Evolutionary conservation across 2,113 vertebrate genomes (phyloP), one percentile per base, ranked within the genome.

Genomic region (Pollimyrus isidori): DNA sequence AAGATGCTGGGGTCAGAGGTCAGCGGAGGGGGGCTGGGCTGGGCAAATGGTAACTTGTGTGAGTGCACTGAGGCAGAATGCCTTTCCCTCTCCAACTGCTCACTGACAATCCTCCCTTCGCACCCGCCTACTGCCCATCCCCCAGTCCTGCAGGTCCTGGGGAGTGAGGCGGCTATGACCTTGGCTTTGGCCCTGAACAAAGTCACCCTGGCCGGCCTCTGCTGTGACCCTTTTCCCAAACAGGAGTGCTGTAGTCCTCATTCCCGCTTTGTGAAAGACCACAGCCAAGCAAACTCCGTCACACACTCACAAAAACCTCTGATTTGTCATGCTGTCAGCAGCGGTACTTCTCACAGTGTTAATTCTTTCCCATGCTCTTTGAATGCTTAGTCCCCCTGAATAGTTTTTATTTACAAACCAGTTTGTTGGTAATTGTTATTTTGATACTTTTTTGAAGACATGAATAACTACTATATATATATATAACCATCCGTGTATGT

Each of bases 1-100:
- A 95, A 96, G 96, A 94, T 95, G 94, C 91, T 89, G 92, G 94
- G 96, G 97, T 96, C 95, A 96, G 91, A 96, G 97, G 97, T 96
- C 94, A 93, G 91, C 89, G 91, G 62, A 92, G 73, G 93, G 91
- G 93, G 46, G 93, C 94, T 93, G n/a, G 96, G 96, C 49, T 53
- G 46, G 84, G 84, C 93, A 95, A 96, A 95, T 91, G 90, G 93
- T 97, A 97, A 98, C 97, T 97, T 96, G 95, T 94, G 94, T 95
- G 93, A 95, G 96, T 97, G 96, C 89, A 94, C 83, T 93, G 91
- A 93, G 95, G 96, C 96, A 97, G 96, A 96, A 97, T 97, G 95
- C 95, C 94, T 95, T 95, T 93, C 93, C 94, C 92, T 90, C 94
- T 91, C 94, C 93, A 86, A 88, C 94, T 91, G 91, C 91, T 93